Percentiles rank a stretch among this genome's conserved stretches.
phyloP scores from a whole-genome alignment of 2,888 invertebrate species.

The Andrena chrysosceles region DNA sequence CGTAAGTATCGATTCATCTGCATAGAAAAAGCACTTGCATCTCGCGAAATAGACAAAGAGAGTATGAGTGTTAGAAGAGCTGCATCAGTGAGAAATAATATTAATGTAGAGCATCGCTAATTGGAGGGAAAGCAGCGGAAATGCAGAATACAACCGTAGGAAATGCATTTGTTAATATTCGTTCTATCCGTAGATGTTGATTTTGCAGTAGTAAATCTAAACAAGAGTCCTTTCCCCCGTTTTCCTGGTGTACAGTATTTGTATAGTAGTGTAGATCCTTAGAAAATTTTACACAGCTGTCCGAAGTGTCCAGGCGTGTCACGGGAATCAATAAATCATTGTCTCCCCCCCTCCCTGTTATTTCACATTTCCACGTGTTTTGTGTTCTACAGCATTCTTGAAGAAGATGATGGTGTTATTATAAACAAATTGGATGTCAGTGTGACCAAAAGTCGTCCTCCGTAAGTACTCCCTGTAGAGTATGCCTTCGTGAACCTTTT shows the following conservation, averaged over 20 bases:
- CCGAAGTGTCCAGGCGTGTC: slow-evolving; percentile 45
- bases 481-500: slow-evolving; percentile 36
- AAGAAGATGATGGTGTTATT: slow-evolving; percentile 89
- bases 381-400: slow-evolving; percentile 90
- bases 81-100: slow-evolving; percentile 43
- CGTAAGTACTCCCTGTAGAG: slow-evolving; percentile 81
- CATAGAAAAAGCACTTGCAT: neutral
- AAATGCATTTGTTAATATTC: slow-evolving; percentile 26
- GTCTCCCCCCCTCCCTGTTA: slow-evolving; percentile 47
- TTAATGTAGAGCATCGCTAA: slow-evolving; percentile 55
- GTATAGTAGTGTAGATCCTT: slow-evolving; percentile 48
- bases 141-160: slow-evolving; percentile 1
- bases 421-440: slow-evolving; percentile 71
- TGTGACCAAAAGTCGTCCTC: slow-evolving; percentile 72
- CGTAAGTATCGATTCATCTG: slow-evolving; percentile 89
- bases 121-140: slow-evolving; percentile 31
- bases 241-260: slow-evolving; percentile 28
- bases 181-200: slow-evolving; percentile 45
- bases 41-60: slow-evolving; percentile 27
- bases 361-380: slow-evolving; percentile 79
- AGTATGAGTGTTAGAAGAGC: slow-evolving; percentile 42
- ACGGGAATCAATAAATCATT: slow-evolving; percentile 44
- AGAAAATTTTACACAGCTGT: slow-evolving; percentile 37
- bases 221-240: neutral
- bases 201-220: slow-evolving; percentile 39